Percentiles rank a stretch among this genome's conserved stretches.
These are phyloP conservation scores for Sebastes baramenuke DNA, from an alignment of 2,797 vertebrate species.

Conservation along the genomic window DNA sequence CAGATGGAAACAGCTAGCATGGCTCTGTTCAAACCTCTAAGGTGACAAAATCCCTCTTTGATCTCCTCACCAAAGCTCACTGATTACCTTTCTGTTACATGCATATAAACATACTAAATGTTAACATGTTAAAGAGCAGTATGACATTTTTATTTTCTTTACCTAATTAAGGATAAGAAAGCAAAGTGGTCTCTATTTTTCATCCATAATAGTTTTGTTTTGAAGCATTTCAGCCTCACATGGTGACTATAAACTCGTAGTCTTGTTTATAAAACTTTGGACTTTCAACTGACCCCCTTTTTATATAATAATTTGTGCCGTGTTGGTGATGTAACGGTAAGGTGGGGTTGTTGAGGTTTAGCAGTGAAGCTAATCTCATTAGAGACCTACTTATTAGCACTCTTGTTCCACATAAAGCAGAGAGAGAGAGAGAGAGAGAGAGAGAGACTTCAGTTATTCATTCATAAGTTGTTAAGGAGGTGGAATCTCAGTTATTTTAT, in stretches of 20 bases:
- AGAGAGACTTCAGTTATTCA: neutral
- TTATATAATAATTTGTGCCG: slow-evolving; percentile 7
- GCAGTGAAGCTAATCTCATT: slow-evolving; percentile 52
- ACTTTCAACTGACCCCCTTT: neutral
- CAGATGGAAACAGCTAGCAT: neutral
- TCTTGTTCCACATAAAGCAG: slow-evolving; percentile 26
- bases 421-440: neutral
- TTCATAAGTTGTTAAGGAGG: neutral
- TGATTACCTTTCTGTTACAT: neutral
- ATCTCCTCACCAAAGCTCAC: no score
- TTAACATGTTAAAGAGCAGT: neutral
- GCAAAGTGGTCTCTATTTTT: neutral
- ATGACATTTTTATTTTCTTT: neutral
- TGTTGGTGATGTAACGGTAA: slow-evolving; percentile 28
- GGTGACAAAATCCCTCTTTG: neutral
- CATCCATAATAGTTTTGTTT: neutral
- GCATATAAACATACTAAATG: neutral
- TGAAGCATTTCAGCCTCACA: neutral
- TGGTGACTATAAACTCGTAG: neutral
- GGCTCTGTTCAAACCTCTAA: neutral
- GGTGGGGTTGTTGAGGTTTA: slow-evolving; percentile 18
- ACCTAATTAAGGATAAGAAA: neutral
- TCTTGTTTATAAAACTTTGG: neutral
- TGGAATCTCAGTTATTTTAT: neutral
- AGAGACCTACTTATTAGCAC: slow-evolving; percentile 36